Evolutionary conservation across 1,140 invertebrate genomes (phyloP).

Genomic region (Pteromalus puparum): DNA sequence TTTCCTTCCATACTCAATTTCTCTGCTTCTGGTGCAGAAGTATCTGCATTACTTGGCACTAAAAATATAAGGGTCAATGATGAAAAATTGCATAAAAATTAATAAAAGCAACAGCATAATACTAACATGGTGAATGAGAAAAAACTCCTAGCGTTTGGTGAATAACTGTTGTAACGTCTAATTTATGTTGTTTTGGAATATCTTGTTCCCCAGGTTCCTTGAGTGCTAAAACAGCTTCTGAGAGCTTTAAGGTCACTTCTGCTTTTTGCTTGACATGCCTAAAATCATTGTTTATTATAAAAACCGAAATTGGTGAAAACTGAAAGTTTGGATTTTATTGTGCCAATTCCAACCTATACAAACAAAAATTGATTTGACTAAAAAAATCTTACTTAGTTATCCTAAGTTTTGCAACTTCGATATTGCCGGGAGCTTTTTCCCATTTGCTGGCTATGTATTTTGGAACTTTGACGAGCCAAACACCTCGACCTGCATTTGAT

Average conservation of each 20-base stretch:
- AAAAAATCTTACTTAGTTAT: constrained; percentile 80
- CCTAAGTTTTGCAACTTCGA: constrained; percentile 87
- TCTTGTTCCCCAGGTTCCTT: constrained; percentile 82
- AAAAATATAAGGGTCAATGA: constrained; percentile 52
- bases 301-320: background rate
- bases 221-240: constrained; percentile 83
- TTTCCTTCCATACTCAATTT: constrained; percentile 93
- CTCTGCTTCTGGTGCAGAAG: constrained; percentile 85
- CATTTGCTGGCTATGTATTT: constrained; percentile 96
- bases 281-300: constrained; percentile 35
- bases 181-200: constrained; percentile 92
- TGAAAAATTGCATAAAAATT: background rate
- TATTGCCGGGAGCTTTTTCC: constrained; percentile 87
- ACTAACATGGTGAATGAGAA: constrained; percentile 85
- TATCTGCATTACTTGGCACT: constrained; percentile 78
- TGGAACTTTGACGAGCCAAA: constrained; percentile 97
- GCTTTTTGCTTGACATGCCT: constrained; percentile 81
- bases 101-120: constrained; percentile 14
- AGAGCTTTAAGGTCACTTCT: constrained; percentile 82
- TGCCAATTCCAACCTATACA: background rate
- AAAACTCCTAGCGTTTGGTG: constrained; percentile 93
- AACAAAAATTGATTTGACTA: background rate
- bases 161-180: constrained; percentile 92
- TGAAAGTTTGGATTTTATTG: background rate
- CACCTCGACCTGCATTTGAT: constrained; percentile 90